Evolutionary conservation across 2,797 vertebrate species (phyloP).

Genomic region (Coregonus suidteri): DNA sequence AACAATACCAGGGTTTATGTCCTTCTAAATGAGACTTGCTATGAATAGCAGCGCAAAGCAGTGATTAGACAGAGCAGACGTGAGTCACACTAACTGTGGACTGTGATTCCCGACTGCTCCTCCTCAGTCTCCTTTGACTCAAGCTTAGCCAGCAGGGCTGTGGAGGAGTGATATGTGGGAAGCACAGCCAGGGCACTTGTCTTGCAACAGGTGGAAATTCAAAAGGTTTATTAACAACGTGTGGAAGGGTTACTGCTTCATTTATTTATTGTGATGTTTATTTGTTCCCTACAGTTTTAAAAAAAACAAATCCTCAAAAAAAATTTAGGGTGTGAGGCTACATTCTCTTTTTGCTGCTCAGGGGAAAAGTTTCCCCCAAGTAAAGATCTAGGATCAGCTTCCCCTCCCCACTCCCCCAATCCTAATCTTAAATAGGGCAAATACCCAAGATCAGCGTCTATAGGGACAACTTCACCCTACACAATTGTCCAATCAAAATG

Average conservation of each 20-base stretch:
- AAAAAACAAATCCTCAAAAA: too few species aligned
- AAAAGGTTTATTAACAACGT: not conserved
- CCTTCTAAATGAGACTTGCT: constrained; percentile 49
- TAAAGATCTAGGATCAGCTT: too few species aligned
- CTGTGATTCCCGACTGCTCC: constrained; percentile 27
- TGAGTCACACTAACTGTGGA: constrained; percentile 55
- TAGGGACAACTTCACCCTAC: too few species aligned
- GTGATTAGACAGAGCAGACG: constrained; percentile 45
- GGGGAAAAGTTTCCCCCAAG: too few species aligned
- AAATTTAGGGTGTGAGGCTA: not conserved
- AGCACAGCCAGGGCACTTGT: not conserved
- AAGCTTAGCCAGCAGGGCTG: not conserved
- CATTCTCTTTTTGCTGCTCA: too few species aligned
- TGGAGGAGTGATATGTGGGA: not conserved
- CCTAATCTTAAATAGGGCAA: too few species aligned
- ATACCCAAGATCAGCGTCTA: too few species aligned
- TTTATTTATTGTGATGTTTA: not conserved
- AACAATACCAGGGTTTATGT: constrained; percentile 59
- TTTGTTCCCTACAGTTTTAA: not conserved
- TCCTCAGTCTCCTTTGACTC: constrained; percentile 19
- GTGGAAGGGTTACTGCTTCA: not conserved
- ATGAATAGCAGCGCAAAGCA: constrained; percentile 46
- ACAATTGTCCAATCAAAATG: too few species aligned
- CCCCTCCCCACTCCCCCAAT: too few species aligned
- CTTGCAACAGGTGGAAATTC: not conserved